Evolutionary conservation across 1,140 invertebrate species (phyloP).

Genomic region (Drosophila mauritiana): DNA sequence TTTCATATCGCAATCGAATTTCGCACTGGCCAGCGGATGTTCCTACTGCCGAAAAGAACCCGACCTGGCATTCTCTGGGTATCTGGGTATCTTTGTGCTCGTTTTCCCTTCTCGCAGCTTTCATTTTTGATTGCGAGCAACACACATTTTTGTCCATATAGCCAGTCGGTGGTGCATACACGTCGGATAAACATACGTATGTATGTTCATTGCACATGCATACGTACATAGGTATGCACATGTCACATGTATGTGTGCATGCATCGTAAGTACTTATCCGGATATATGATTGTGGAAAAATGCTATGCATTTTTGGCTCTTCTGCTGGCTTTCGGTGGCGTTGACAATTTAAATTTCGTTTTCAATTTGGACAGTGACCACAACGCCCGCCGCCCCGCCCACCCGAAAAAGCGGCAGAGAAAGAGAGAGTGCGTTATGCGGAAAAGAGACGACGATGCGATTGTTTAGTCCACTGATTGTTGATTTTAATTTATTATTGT

Average conservation of each 20-base stretch:
- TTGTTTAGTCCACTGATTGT: conserved; percentile 49
- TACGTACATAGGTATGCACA: neutral
- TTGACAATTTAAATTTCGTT: conserved; percentile 76
- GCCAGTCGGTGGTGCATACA: neutral
- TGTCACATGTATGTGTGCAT: neutral
- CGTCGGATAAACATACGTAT: neutral
- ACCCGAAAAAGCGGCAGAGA: neutral
- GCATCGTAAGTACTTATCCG: conserved; percentile 14
- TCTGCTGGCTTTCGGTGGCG: conserved; percentile 26
- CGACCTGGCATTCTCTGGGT: conserved; percentile 5
- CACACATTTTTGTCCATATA: conserved; percentile 28
- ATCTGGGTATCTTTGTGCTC: neutral
- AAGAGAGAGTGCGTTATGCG: neutral
- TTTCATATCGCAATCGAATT: conserved; percentile 17
- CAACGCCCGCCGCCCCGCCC: neutral
- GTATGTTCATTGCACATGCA: neutral
- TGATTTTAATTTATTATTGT: conserved; percentile 82
- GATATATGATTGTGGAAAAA: conserved; percentile 10
- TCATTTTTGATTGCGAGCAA: conserved; percentile 46
- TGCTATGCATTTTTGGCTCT: conserved; percentile 10
- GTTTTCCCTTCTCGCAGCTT: conserved; percentile 12
- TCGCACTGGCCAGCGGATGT: neutral
- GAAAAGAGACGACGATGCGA: neutral
- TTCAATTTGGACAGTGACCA: conserved; percentile 55
- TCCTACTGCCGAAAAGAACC: neutral